Conservation (phyloP, 2,888 invertebrate genomes). For the Zaprionus lineosus region DNA sequence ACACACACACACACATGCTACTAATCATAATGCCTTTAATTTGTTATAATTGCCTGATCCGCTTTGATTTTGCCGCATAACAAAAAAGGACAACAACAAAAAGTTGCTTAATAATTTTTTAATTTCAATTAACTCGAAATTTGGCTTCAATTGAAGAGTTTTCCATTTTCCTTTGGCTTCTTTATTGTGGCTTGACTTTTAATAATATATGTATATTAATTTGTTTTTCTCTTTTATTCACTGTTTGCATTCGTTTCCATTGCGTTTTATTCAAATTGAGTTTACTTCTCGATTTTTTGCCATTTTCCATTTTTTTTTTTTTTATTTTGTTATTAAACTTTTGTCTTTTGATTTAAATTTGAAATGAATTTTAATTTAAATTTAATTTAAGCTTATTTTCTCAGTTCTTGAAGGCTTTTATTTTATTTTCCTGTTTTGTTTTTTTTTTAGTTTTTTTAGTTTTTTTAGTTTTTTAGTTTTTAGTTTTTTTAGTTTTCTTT, state of each 20-base stretch:
- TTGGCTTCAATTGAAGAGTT: background rate
- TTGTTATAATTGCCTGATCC: conserved; percentile 41
- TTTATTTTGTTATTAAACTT: too few relatives aligned
- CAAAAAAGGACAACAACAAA: conserved; percentile 49
- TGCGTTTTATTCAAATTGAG: too few relatives aligned
- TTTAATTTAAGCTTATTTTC: conserved; percentile 18
- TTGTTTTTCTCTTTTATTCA: too few relatives aligned
- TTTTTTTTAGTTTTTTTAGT: conserved; percentile 30
- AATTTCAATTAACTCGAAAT: conserved; percentile 1
- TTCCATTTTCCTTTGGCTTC: too few relatives aligned
- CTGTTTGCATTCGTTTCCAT: too few relatives aligned
- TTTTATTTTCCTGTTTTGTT: conserved; percentile 6
- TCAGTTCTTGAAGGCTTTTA: conserved; percentile 2
- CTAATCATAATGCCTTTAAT: conserved; percentile 7
- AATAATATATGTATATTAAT: too few relatives aligned
- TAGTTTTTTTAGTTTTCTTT: conserved; percentile 7
- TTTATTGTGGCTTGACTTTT: too few relatives aligned
- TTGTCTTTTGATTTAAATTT: too few relatives aligned
- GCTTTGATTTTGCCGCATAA: conserved; percentile 52
- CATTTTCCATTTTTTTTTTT: too few relatives aligned
- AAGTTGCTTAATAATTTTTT: background rate
- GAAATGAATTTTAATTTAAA: conserved; percentile 3
- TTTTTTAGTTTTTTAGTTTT: conserved; percentile 1
- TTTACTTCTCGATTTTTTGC: too few relatives aligned
- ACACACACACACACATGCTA: conserved; percentile 10